Conservation (phyloP, 2,797 vertebrate species). For the Chaunax sp. region DNA sequence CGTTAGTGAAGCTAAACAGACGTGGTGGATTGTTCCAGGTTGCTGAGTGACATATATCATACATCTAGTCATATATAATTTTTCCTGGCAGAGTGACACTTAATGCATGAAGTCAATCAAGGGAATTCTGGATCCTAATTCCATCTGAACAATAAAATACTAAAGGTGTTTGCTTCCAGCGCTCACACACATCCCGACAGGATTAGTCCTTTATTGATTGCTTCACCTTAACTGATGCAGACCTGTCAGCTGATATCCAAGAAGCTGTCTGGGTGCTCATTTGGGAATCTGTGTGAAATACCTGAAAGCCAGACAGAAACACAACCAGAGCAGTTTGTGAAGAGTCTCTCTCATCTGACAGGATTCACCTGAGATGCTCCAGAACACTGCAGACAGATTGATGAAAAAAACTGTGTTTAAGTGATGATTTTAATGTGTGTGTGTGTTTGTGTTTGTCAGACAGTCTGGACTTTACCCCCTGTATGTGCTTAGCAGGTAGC, state of each 20-base stretch:
- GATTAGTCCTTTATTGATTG: slow-evolving; percentile 39
- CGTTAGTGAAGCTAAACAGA: no score
- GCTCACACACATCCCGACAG: slow-evolving; percentile 7
- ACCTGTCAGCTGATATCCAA: slow-evolving; percentile 40
- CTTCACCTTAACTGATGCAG: slow-evolving; percentile 8
- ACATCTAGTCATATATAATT: no score
- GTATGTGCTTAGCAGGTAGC: slow-evolving; percentile 39
- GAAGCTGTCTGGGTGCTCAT: slow-evolving; percentile 25
- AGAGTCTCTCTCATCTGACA: slow-evolving; percentile 40
- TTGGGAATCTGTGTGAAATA: slow-evolving; percentile 43
- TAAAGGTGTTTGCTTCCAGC: no score
- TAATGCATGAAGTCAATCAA: no score
- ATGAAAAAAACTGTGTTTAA: background rate
- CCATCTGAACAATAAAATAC: no score
- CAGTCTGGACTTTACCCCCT: slow-evolving; percentile 35
- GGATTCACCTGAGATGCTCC: slow-evolving; percentile 23
- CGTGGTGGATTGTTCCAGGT: no score
- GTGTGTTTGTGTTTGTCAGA: slow-evolving; percentile 5
- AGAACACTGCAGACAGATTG: slow-evolving; percentile 24
- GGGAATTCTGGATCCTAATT: no score
- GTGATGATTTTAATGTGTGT: no score
- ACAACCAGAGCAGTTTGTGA: background rate
- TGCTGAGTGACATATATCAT: no score
- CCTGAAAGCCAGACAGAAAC: slow-evolving; percentile 37
- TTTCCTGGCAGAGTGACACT: no score